A percentile compares a stretch with the other conserved stretches of the same genome.
phyloP scores from a whole-genome alignment of 2,888 invertebrate genomes.

The Molanna angustata region DNA sequence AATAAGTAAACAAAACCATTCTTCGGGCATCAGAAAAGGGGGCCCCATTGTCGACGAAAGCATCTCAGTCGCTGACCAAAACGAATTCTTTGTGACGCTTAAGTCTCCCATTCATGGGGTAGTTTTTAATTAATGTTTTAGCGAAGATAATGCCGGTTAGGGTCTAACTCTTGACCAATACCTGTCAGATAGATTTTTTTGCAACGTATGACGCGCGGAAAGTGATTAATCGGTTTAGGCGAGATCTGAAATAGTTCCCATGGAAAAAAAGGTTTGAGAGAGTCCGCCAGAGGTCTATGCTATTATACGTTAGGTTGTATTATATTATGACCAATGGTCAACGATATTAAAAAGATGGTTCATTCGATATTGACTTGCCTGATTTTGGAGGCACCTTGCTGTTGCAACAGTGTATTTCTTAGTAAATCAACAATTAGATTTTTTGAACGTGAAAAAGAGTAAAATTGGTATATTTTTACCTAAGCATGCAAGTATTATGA shows the following conservation, averaged over 20 bases:
- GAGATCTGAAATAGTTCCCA: slow-evolving; percentile 10
- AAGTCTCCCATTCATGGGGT: slow-evolving; percentile 6
- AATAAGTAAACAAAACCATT: slow-evolving; percentile 32
- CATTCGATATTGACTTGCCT: too few relatives aligned
- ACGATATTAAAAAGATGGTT: too few relatives aligned
- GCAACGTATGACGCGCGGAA: slow-evolving; percentile 1
- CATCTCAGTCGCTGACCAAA: slow-evolving; percentile 25
- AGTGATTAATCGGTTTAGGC: slow-evolving; percentile 27
- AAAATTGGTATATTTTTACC: too few relatives aligned
- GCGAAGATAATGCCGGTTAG: slow-evolving; percentile 26
- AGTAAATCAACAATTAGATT: too few relatives aligned
- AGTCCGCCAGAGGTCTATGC: too few relatives aligned
- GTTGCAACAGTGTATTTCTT: too few relatives aligned
- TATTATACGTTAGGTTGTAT: too few relatives aligned
- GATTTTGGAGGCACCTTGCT: too few relatives aligned
- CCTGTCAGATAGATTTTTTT: slow-evolving; percentile 15
- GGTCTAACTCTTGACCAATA: slow-evolving; percentile 21
- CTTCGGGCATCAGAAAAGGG: slow-evolving; percentile 14
- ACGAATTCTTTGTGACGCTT: slow-evolving; percentile 18
- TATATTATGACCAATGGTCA: too few relatives aligned
- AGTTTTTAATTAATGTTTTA: slow-evolving; percentile 33
- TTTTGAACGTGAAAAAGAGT: too few relatives aligned
- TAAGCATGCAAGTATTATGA: too few relatives aligned
- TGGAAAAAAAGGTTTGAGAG: too few relatives aligned
- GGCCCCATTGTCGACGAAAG: slow-evolving; percentile 12